Evolutionary conservation across 2,888 invertebrate genomes (phyloP), one percentile per base, ranked within the genome.

Genomic region (Pemphredon lugubris): DNA sequence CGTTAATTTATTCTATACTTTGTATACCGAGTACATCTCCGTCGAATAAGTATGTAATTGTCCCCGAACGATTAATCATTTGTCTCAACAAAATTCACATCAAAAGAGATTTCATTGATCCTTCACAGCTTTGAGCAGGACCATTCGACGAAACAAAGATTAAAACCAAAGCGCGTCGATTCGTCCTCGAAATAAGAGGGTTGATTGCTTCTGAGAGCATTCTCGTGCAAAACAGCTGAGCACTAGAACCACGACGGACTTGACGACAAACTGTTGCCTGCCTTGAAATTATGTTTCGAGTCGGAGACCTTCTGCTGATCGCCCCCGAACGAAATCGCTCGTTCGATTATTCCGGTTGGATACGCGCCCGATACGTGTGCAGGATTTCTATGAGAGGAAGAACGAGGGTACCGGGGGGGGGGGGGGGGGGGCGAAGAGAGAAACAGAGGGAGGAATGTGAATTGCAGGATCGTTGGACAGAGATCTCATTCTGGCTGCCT

Each of bases 341-440:
- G 83, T 74, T 78, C 81, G 83, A 84, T 84, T 83, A 84, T 83
- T 84, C 83, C 76, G 61, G 69, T 47, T 79, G 83, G 74, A 84
- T 84, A 82, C 77, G 75, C 70, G 69, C 51, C 37, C 57, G 63
- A 71, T 63, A 82, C 83, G 81, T 74, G 84, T 73, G 60, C 68
- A 30, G 77, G 70, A 63, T 83, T 82, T 75, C 75, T 75, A 72
- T 50, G 68, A 39, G 66, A 14, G 37, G n/a, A 20, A 44, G 6
- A 13, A 4, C 37, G n/a, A 51, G n/a, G n/a, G n/a, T n/a, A n/a
- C n/a, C 16, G n/a, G 23, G 21, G 16, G 6, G 39, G 39, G 48
- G 0, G n/a, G 7, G n/a, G 21, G 21, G 21, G 50, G 11, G 14
- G 42, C 20, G 14, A 30, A 21, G 30, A 40, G 48, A 45, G 51